A percentile compares a stretch with the other conserved stretches of the same genome.
These are phyloP conservation scores for Oreochromis spilurus DNA, from an alignment of 2,113 vertebrate genomes.

Conservation along the genomic window DNA sequence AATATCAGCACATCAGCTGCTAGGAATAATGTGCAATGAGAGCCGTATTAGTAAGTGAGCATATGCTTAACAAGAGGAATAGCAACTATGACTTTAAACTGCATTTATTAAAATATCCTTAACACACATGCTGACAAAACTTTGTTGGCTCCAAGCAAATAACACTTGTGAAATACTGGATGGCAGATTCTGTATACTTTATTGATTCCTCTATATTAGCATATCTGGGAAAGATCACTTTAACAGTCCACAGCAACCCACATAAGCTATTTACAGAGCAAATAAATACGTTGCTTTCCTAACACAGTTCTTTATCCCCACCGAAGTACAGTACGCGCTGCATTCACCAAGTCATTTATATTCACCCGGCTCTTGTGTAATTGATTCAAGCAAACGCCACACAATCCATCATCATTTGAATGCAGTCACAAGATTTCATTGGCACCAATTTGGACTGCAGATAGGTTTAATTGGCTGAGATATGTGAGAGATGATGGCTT, in stretches of 20 bases:
- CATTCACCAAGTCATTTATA: conserved; percentile 1
- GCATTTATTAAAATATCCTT: background rate
- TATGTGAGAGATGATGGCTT: conserved; percentile 9
- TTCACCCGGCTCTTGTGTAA: conserved; percentile 1
- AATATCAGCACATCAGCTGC: background rate
- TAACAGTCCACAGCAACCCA: background rate
- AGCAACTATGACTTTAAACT: background rate
- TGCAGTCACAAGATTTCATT: conserved; percentile 24
- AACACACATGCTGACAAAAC: background rate
- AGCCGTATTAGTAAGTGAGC: background rate
- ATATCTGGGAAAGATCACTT: background rate
- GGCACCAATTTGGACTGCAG: conserved; percentile 28
- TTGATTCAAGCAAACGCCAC: conserved; percentile 26
- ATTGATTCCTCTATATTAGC: background rate
- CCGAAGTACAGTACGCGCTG: background rate
- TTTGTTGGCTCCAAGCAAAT: background rate
- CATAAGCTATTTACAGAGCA: background rate
- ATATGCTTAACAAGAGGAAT: background rate
- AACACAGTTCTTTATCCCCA: background rate
- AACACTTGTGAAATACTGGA: background rate
- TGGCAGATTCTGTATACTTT: background rate
- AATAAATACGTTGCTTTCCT: background rate
- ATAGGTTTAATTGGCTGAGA: conserved; percentile 28
- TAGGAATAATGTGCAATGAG: background rate
- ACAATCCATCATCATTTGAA: conserved; percentile 51